Evolutionary conservation across 2,797 vertebrate species (phyloP).

Genomic region (Coranthus polyacanthus): DNA sequence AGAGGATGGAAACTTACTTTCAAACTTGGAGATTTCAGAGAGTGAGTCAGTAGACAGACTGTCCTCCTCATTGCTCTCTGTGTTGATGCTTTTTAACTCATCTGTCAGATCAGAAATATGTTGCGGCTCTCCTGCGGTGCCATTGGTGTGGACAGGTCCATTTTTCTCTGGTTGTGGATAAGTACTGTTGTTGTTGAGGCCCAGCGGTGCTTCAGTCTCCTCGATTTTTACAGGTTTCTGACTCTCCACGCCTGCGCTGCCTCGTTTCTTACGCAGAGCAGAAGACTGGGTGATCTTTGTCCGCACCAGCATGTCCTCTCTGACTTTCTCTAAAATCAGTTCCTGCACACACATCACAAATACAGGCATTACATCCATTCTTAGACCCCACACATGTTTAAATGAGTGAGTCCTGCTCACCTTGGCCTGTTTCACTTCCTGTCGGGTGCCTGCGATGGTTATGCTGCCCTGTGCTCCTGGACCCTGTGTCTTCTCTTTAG

Average conservation of each 20-base stretch:
- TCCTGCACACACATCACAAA: conserved; percentile 75
- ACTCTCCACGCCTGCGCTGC: conserved; percentile 40
- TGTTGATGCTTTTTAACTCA: conserved; percentile 22
- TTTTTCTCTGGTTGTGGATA: conserved; percentile 46
- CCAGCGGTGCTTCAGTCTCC: conserved; percentile 19
- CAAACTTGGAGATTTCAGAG: conserved; percentile 85
- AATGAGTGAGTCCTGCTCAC: conserved; percentile 64
- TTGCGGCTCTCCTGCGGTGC: conserved; percentile 16
- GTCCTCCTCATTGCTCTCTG: conserved; percentile 20
- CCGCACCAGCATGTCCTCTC: conserved; percentile 85
- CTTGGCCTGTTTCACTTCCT: conserved; percentile 89
- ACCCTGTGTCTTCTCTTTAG: conserved; percentile 65
- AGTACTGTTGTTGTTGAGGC: conserved; percentile 41
- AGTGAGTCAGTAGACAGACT: conserved; percentile 63
- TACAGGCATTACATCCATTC: background rate
- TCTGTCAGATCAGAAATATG: background rate
- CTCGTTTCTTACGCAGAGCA: conserved; percentile 82
- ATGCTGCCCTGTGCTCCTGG: conserved; percentile 78
- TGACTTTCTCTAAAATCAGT: conserved; percentile 89
- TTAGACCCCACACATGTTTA: background rate
- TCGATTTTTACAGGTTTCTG: conserved; percentile 25
- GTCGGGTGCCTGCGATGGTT: conserved; percentile 86
- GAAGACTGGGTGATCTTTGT: conserved; percentile 86
- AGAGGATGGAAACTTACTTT: conserved; percentile 83
- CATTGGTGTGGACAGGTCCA: conserved; percentile 24